Base-by-base conservation (phyloP, 2,888 invertebrate genomes). In the Caenorhabditis sp. region DNA sequence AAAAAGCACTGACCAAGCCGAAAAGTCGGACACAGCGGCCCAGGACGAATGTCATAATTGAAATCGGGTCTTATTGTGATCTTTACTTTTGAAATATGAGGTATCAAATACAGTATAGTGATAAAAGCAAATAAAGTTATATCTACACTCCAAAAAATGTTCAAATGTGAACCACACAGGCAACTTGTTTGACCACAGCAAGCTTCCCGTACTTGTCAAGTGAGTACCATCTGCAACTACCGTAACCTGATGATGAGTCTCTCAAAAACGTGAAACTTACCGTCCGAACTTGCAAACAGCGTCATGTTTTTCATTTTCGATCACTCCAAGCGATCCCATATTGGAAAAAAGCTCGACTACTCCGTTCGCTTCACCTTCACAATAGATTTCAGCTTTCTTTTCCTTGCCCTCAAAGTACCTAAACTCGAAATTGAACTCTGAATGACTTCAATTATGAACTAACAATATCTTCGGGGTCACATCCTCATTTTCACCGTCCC, bases 171-270 rank as follows among this genome's bases (percentile, higher is more conserved):
- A 55, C 41, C 1, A 53, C 13, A 20, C 53, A 53, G 2, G 53
- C 53, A 1, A 53, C 24, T 13, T 35, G n/a, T n/a, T 37, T 53
- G 7, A 58, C 26, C 20, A 41, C 26, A 20, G 17, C 24, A 39
- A 66, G 8, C 13, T 66, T 20, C 5, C 17, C 15, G 15, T 59
- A 11, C 43, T 59, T 58, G 43, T 43, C 17, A 17, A 53, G 15
- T 6, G 56, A 4, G 24, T 73, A 73, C 73, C 73, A 73, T 58
- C 72, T 63, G 58, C 13, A 62, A n/a, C n/a, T n/a, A n/a, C n/a
- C n/a, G n/a, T n/a, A 56, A 20, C 13, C 2, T 15, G 3, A 22
- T 15, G 3, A 17, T n/a, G 7, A 9, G 13, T 22, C 15, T 11
- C 8, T 52, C 15, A 5, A 5, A 26, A 55, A 1, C n/a, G 2